These are phyloP conservation scores for Percopsis transmontana DNA, from an alignment of 2,113 vertebrate genomes.

Conservation along the genomic window DNA sequence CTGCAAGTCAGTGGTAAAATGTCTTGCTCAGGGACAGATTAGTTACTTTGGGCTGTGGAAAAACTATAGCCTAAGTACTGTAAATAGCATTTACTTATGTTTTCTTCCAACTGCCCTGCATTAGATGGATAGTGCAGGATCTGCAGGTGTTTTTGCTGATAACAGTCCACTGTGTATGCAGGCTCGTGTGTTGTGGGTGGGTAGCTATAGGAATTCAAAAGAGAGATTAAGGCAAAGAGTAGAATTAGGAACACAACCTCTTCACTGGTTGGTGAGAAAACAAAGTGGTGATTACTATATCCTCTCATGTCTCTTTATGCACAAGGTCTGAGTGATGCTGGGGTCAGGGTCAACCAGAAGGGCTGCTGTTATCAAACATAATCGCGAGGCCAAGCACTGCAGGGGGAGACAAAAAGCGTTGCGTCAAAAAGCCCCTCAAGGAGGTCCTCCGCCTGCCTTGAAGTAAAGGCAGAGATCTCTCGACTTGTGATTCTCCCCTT, in stretches of 20 bases:
- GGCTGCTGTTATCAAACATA: constrained; percentile 38
- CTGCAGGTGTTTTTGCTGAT: constrained; percentile 43
- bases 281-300: constrained; percentile 22
- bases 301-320: constrained; percentile 20
- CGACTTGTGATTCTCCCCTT: constrained; percentile 49
- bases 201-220: background rate
- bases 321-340: constrained; percentile 30
- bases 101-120: constrained; percentile 12
- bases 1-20: background rate
- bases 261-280: constrained; percentile 5
- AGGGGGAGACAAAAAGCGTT: constrained; percentile 43
- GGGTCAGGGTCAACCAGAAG: constrained; percentile 54
- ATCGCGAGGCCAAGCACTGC: constrained; percentile 50
- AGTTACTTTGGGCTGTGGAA: background rate
- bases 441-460: constrained; percentile 41
- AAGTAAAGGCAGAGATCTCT: constrained; percentile 59
- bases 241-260: constrained; percentile 5
- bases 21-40: background rate
- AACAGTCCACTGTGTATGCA: constrained; percentile 34
- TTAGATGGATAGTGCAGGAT: constrained; percentile 30
- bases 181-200: constrained; percentile 10
- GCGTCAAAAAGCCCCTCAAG: constrained; percentile 50
- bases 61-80: constrained; percentile 8
- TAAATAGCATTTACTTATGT: constrained; percentile 12
- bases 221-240: constrained; percentile 7